Conservation (phyloP, 2,888 invertebrate genomes). For the Octonoba sinensis region DNA sequence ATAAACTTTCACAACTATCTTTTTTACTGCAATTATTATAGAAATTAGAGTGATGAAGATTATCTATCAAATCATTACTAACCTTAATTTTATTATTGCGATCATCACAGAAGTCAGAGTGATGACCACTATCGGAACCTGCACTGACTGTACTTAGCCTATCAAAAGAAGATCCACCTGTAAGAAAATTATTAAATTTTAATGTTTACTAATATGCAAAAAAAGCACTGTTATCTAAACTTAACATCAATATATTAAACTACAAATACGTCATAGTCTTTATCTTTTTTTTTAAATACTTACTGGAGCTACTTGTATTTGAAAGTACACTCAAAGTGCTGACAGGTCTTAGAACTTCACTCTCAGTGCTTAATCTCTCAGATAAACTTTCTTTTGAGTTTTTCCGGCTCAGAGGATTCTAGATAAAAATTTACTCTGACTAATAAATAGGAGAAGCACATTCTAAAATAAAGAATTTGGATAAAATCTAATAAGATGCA, state of each 20-base stretch:
- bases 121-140: conserved; percentile 86
- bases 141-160: conserved; percentile 79
- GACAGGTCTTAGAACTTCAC: conserved; percentile 41
- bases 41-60: no score
- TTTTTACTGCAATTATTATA: no score
- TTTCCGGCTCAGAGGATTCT: conserved; percentile 33
- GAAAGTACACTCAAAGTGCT: conserved; percentile 63
- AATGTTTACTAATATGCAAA: background rate
- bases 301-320: conserved; percentile 58
- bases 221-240: background rate
- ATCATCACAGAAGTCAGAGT: conserved; percentile 75
- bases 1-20: no score
- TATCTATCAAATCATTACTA: background rate
- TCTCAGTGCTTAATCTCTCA: conserved; percentile 37
- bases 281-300: background rate
- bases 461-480: no score
- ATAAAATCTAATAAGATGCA: no score
- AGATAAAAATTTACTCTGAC: no score
- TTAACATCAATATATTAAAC: background rate
- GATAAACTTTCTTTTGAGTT: conserved; percentile 33
- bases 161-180: conserved; percentile 62
- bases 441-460: no score
- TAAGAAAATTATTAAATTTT: background rate
- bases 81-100: conserved; percentile 38
- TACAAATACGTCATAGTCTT: background rate